Evolutionary conservation across 2,888 invertebrate genomes (phyloP), one percentile per base, ranked within the genome.

Genomic region (Melieria picta): DNA sequence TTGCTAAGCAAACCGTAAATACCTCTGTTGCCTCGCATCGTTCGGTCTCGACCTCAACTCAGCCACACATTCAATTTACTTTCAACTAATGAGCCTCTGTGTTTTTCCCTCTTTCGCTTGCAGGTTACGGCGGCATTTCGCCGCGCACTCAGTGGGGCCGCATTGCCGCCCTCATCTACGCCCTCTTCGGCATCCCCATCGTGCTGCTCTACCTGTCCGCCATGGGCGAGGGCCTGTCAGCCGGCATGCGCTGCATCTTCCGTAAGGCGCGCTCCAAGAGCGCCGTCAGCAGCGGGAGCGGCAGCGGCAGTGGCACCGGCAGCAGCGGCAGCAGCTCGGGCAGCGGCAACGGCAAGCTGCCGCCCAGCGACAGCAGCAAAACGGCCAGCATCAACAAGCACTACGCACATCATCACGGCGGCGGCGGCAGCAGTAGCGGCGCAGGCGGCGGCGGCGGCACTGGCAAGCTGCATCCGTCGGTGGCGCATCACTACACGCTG

Each of bases 151-250:
- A 93, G 55, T 92, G 91, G 89, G 95, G 95, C 46, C 85, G 87
- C 80, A 86, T 94, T 78, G 93, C 93, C 73, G 94, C 95, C n/a
- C 91, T 95, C 76, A 89, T 93, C 72, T 96, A 95, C 87, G 94
- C 95, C 0, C 90, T 95, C 73, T 89, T 94, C 73, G 96, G 96
- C 66, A 96, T 96, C 79, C 96, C 96, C 42, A 89, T 96, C 80
- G 93, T 96, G 88, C 89, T 96, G 85, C 90, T 96, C 67, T 96
- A 96, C 87, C 89, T 96, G 69, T 94, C 95, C 68, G 94, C 95
- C 65, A 92, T 95, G 77, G 96, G 96, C 58, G 94, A 94, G 83
- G 92, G 93, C 16, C 88, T 96, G 61, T 94, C 95, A n/a, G 89
- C 93, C 65, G 91, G 90, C 80, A 92, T 95, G 88, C 91, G 94